phyloP scores from a whole-genome alignment of 2,797 vertebrate species.

The Cyclura pinguis region DNA sequence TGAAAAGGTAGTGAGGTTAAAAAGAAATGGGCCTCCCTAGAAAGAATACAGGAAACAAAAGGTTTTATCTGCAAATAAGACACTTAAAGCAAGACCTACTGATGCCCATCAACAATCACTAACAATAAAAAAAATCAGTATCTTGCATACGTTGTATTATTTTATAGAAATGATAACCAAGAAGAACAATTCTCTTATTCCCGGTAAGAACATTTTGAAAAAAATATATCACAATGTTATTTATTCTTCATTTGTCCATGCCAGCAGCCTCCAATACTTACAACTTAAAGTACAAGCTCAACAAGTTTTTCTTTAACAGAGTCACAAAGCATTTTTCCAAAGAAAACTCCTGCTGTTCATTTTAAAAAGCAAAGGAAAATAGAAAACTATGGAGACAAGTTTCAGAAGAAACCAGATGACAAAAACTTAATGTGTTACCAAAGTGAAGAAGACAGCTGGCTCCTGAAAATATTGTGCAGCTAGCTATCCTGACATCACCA shows the following conservation, averaged over 20 bases:
- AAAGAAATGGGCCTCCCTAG: too few species aligned
- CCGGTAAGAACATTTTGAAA: background rate
- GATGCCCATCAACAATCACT: too few species aligned
- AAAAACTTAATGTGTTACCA: conserved; percentile 46
- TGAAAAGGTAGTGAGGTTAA: too few species aligned
- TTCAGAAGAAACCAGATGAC: conserved; percentile 39
- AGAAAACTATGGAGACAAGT: conserved; percentile 31
- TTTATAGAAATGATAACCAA: too few species aligned
- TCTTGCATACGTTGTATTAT: too few species aligned
- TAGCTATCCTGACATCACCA: conserved; percentile 64
- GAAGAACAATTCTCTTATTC: background rate
- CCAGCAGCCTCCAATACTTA: conserved; percentile 8
- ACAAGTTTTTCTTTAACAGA: background rate
- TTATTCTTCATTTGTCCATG: conserved; percentile 35
- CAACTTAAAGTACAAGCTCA: background rate
- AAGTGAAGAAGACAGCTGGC: conserved; percentile 54
- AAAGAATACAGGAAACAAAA: too few species aligned
- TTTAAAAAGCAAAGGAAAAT: conserved; percentile 30
- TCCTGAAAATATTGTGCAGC: conserved; percentile 62
- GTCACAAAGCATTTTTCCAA: conserved; percentile 36
- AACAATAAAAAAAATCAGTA: too few species aligned
- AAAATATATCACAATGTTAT: background rate
- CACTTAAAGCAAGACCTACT: too few species aligned
- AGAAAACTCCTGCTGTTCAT: background rate
- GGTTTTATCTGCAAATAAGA: too few species aligned